These are phyloP conservation scores for Lottia gigantea DNA, from an alignment of 2,888 invertebrate species.

Conservation along the genomic window DNA sequence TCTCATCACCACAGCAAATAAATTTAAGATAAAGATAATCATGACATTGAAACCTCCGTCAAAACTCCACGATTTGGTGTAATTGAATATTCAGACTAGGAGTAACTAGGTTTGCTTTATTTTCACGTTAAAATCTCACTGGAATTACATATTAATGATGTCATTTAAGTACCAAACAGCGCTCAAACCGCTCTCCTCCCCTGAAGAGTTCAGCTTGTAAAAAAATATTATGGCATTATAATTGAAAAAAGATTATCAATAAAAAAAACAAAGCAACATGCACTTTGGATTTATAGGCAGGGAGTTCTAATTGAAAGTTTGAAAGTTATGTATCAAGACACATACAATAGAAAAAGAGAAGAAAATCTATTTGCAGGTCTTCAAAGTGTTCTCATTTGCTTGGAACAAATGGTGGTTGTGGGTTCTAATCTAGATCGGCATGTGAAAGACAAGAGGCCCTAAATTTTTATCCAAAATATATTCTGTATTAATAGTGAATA, in stretches of 20 bases:
- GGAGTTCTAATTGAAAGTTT: no score
- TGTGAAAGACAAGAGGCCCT: no score
- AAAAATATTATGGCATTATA: not conserved
- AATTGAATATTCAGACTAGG: conserved; percentile 2
- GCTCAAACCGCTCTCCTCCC: not conserved
- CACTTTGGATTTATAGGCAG: no score
- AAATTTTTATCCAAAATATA: no score
- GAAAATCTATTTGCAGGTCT: no score
- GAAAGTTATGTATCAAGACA: no score
- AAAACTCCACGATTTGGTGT: not conserved
- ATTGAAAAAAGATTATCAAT: not conserved
- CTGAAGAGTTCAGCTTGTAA: not conserved
- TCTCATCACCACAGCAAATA: not conserved
- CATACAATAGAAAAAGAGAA: no score
- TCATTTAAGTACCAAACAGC: not conserved
- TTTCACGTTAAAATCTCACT: not conserved
- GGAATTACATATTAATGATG: not conserved
- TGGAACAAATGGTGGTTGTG: no score
- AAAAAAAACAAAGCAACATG: no score
- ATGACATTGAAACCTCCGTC: not conserved
- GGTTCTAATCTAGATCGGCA: no score
- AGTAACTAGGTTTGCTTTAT: not conserved
- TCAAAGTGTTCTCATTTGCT: no score
- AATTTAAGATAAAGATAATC: conserved; percentile 4
- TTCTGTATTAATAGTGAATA: no score